Percentiles rank a stretch among this genome's conserved stretches.
These are phyloP conservation scores for Lindbergichthys nudifrons DNA, from an alignment of 2,797 vertebrate genomes.

Conservation along the genomic window DNA sequence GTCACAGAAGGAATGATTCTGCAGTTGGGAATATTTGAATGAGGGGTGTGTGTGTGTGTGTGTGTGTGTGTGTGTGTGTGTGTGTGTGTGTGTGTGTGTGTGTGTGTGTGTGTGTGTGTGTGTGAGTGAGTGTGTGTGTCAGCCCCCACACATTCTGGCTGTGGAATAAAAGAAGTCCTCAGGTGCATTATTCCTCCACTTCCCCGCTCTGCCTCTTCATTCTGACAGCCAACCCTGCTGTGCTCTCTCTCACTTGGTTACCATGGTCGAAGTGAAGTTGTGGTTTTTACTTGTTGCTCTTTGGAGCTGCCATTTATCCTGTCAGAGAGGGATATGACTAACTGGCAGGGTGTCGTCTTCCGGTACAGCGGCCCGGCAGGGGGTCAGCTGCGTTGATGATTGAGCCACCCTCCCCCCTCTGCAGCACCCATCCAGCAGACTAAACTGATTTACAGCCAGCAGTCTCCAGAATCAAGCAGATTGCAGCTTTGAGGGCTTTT, in stretches of 20 bases:
- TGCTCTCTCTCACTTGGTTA: conserved; percentile 72
- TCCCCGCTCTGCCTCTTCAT: conserved; percentile 60
- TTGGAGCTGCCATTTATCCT: conserved; percentile 68
- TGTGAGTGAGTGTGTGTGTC: conserved; percentile 35
- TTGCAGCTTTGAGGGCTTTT: conserved; percentile 59
- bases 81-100: conserved; percentile 29
- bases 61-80: conserved; percentile 39
- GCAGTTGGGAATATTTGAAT: conserved; percentile 46
- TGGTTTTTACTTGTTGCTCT: conserved; percentile 53
- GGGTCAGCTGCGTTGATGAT: conserved; percentile 51
- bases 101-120: conserved; percentile 26
- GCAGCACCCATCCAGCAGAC: conserved; percentile 60
- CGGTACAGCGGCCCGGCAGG: conserved; percentile 27
- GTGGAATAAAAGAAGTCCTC: conserved; percentile 60
- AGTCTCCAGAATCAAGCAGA: conserved; percentile 53
- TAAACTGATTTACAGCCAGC: conserved; percentile 61
- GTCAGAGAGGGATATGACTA: conserved; percentile 56
- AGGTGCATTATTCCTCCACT: conserved; percentile 55
- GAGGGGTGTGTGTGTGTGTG: conserved; percentile 53
- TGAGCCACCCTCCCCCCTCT: conserved; percentile 32
- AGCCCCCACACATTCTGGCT: conserved; percentile 45
- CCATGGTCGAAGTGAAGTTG: conserved; percentile 81
- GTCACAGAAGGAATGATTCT: conserved; percentile 45
- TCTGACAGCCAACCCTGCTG: conserved; percentile 76
- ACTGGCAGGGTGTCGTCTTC: conserved; percentile 33